Conservation (phyloP, 2,113 vertebrate species). For the Cettia cetti region DNA sequence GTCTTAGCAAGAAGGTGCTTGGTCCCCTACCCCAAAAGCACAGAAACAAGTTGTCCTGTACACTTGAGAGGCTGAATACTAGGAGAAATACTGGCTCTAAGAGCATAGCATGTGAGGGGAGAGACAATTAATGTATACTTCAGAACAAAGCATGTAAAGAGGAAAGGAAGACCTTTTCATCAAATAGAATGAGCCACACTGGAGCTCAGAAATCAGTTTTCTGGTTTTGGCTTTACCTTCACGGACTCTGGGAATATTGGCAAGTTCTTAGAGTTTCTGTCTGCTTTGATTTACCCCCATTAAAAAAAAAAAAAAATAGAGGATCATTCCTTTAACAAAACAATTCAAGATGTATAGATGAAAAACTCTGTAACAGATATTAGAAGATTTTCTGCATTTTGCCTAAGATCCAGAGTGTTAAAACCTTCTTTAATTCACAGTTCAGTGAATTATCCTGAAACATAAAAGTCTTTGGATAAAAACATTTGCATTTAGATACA, state of each 20-base stretch:
- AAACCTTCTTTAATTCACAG: constrained; percentile 22
- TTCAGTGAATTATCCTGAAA: constrained; percentile 33
- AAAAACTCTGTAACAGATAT: background rate
- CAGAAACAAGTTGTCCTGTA: background rate
- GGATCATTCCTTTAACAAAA: background rate
- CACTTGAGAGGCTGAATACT: background rate
- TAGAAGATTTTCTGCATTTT: constrained; percentile 13
- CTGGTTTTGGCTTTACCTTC: background rate
- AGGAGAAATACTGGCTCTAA: background rate
- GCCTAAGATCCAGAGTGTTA: background rate
- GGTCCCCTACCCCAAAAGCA: background rate
- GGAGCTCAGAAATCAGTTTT: background rate
- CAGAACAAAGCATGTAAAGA: background rate
- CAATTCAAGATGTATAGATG: background rate
- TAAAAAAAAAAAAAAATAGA: background rate
- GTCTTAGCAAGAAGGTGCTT: background rate
- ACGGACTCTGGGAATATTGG: background rate
- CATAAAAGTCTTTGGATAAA: constrained; percentile 39
- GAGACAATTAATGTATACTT: background rate
- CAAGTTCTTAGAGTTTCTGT: background rate
- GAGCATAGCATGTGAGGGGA: background rate
- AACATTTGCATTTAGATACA: constrained; percentile 54
- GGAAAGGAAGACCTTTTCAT: background rate
- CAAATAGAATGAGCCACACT: background rate
- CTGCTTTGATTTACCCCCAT: background rate